Percentiles rank a stretch among this genome's conserved stretches.
These are phyloP conservation scores for Zaprionus nigranus DNA, from an alignment of 1,140 invertebrate species.

Conservation along the genomic window DNA sequence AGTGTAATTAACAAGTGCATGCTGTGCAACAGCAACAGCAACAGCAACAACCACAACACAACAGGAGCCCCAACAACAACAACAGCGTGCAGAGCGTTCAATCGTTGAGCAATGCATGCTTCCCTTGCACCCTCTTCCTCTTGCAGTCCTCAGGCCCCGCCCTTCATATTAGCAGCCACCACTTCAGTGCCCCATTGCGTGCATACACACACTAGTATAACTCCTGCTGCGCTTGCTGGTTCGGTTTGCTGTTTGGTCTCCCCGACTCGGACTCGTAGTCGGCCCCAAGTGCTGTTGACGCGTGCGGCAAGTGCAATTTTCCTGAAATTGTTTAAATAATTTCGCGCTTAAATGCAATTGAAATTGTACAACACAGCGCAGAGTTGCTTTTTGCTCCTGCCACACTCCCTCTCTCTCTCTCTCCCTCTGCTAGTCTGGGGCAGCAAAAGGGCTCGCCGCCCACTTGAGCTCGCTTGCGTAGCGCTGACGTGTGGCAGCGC, in stretches of 20 bases:
- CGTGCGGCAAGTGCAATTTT: constrained; percentile 78
- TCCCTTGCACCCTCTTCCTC: not conserved
- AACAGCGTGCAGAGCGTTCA: constrained; percentile 22
- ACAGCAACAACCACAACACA: constrained; percentile 20
- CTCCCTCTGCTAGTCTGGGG: not conserved
- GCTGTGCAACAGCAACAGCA: constrained; percentile 58
- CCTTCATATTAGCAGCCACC: constrained; percentile 64
- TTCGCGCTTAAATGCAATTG: constrained; percentile 81
- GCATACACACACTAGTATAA: constrained; percentile 12
- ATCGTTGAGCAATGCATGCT: constrained; percentile 19
- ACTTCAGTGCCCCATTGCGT: constrained; percentile 12
- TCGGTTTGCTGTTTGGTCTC: constrained; percentile 46
- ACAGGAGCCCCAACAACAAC: not conserved
- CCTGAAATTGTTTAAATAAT: constrained; percentile 82
- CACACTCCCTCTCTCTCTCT: not conserved
- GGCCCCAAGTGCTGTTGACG: constrained; percentile 76
- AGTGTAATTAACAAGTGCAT: constrained; percentile 81
- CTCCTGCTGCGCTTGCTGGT: constrained; percentile 51
- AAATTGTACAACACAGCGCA: constrained; percentile 46
- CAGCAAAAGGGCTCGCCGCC: constrained; percentile 47
- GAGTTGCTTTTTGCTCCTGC: not conserved
- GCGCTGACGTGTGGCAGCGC: constrained; percentile 37
- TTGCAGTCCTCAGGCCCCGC: not conserved
- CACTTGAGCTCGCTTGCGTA: constrained; percentile 50
- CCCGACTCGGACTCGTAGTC: constrained; percentile 53